Base-by-base conservation (phyloP, 2,888 invertebrate genomes). In the Mellilla xanthometata region DNA sequence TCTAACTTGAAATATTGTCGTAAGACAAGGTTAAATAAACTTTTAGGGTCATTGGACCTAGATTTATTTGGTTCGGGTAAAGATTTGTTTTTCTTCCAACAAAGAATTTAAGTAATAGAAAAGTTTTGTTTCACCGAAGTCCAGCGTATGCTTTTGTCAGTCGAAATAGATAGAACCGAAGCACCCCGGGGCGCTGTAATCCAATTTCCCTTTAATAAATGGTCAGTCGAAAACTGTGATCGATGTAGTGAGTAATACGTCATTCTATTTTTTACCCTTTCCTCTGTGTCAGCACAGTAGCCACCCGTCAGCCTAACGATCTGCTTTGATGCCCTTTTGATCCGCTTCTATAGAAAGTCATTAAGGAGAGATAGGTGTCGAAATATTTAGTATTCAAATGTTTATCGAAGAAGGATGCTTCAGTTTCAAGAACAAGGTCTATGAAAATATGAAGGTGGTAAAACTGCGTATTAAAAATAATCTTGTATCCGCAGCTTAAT, bases 181-280 rank as follows among this genome's bases (percentile, higher is more conserved):
- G 75, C 79, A 78, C 77, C 85, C 82, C 67, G 82, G 61, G 47
- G 81, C 46, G 81, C 60, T 49, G 81, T 48, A 62, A 83, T 79
- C 75, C 76, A 75, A 79, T 79, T 81, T 74, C 62, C 60, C 62
- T 65, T 55, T 62, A 56, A 58, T 58, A 60, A 54, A 69, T 62
- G 72, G 71, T 69, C 76, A 68, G 63, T 68, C 60, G 54, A 34
- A 30, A 45, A 49, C 44, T 52, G 42, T 49, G 54, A 63, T 62
- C 54, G 61, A 60, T 60, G 50, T 51, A 48, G 45, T 56, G 54
- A 58, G 48, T 57, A 56, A 62, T 55, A 56, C 58, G 46, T 39
- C 40, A 41, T 58, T 24, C 31, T 26, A 39, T 35, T 52, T 26
- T 45, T 33, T 13, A 31, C 35, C 23, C 36, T 47, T 36, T 38